Evolutionary conservation across 2,888 invertebrate genomes (phyloP).

Genomic region (Pristionchus maxplancki): DNA sequence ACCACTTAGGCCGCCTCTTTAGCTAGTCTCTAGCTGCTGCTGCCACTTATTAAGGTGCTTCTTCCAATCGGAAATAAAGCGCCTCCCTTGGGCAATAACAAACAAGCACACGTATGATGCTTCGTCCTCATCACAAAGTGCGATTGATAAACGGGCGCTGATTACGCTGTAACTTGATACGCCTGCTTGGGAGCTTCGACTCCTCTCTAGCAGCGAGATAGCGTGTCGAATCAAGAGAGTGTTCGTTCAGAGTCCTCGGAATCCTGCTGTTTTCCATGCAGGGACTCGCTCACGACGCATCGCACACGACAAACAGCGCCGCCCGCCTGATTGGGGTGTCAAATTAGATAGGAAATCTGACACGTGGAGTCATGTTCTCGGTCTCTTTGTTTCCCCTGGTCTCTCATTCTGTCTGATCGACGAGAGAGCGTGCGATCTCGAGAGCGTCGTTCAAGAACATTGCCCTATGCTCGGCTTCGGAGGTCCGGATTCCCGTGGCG

Average conservation of each 20-base stretch:
- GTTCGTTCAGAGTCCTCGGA: not conserved
- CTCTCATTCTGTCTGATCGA: not conserved
- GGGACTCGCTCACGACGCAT: not conserved
- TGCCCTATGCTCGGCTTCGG: not conserved
- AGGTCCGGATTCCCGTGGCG: not conserved
- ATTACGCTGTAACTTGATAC: conserved; percentile 27
- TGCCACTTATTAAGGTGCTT: not conserved
- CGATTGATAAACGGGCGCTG: not conserved
- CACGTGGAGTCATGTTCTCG: not conserved
- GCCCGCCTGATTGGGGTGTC: not conserved
- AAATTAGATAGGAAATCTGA: conserved; percentile 13
- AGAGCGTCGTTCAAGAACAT: not conserved
- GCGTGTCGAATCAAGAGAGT: not conserved
- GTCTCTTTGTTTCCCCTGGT: not conserved
- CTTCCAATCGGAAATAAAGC: conserved; percentile 5
- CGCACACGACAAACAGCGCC: not conserved
- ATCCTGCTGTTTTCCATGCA: not conserved
- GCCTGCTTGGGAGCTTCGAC: not conserved
- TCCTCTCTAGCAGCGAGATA: not conserved
- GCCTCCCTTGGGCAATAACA: not conserved
- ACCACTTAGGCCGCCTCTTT: not conserved
- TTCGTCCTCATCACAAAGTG: conserved; percentile 12
- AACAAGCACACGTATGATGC: not conserved
- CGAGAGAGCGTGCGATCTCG: not conserved
- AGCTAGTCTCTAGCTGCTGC: conserved; percentile 8